Evolutionary conservation across 2,113 vertebrate species (phyloP), one percentile per base, ranked within the genome.

Genomic region (Mustela nigripes): DNA sequence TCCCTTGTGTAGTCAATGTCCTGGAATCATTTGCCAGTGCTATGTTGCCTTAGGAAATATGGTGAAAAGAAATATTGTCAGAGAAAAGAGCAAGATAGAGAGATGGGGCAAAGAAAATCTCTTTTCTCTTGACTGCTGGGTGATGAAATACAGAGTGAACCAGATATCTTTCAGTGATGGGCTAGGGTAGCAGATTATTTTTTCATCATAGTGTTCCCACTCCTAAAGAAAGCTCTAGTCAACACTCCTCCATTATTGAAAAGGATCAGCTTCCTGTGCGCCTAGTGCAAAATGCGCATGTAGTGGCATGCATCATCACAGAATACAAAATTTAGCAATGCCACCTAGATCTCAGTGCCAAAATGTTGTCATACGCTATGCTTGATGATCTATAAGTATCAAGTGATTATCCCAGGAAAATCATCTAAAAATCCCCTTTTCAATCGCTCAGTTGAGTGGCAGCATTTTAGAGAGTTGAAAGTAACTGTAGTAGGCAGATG

Each of bases 341-440:
- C 28, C 3, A 28, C 18, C 67, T 10, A 53, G 39, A 78, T 63
- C 39, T 73, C n/a, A 91, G 24, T 58, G 65, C 48, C 62, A 67
- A 81, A 78, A 33, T 92, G 24, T 71, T 94, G 26, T 92, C 74
- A 7, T 21, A 73, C 1, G 67, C 19, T 65, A 22, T 22, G 74
- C 7, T 1, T 79, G 45, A 73, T 45, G 78, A 28, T 7, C 31
- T 53, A 74, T 33, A 94, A 94, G 39, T 88, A 63, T 53, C 12
- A 93, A 81, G 42, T 82, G 73, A 48, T 84, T 36, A 63, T 62
- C 21, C 24, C 22, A 67, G 67, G 48, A 94, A 87, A 97, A 79
- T 56, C 74, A 24, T 62, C 22, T 74, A 22, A 82, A 89, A 73
- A 71, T 79, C 2, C 1, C 11, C 84, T n/a, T 71, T 71, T 79